A percentile compares a stretch with the other conserved stretches of the same genome.
Conservation (phyloP, 2,888 invertebrate species). For the Xanthorhoe spadicearia region DNA sequence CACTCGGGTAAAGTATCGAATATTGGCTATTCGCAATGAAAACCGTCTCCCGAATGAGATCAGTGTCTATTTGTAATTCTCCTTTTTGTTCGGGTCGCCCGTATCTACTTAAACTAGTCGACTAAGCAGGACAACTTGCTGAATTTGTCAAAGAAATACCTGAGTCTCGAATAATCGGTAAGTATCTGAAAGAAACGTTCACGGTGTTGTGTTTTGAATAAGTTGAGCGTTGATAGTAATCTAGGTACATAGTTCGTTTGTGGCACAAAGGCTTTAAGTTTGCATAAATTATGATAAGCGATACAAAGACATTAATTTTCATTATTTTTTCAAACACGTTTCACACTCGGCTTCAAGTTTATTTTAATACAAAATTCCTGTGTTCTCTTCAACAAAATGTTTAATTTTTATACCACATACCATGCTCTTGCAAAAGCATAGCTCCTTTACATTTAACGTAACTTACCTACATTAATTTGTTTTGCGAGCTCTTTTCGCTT, state of each 20-base stretch:
- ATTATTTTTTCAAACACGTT: conserved; percentile 15
- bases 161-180: conserved; percentile 2
- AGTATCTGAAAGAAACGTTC: background rate
- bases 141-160: conserved; percentile 32
- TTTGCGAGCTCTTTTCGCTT: conserved; percentile 46
- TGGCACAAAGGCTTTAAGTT: background rate
- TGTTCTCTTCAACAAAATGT: conserved; percentile 32
- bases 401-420: conserved; percentile 38
- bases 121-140: conserved; percentile 37
- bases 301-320: conserved; percentile 1
- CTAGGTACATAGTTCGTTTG: background rate
- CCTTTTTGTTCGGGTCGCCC: conserved; percentile 51
- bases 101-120: conserved; percentile 41
- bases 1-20: conserved; percentile 72
- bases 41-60: conserved; percentile 64
- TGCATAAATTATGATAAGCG: conserved; percentile 1
- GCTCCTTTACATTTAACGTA: conserved; percentile 49
- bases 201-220: conserved; percentile 1
- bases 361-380: conserved; percentile 34
- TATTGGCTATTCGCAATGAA: conserved; percentile 73
- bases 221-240: background rate
- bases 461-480: conserved; percentile 52
- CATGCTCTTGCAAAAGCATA: conserved; percentile 44
- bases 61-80: conserved; percentile 67
- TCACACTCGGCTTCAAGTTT: conserved; percentile 21